phyloP scores from a whole-genome alignment of 2,113 vertebrate genomes.

The Aspiorhynchus laticeps region DNA sequence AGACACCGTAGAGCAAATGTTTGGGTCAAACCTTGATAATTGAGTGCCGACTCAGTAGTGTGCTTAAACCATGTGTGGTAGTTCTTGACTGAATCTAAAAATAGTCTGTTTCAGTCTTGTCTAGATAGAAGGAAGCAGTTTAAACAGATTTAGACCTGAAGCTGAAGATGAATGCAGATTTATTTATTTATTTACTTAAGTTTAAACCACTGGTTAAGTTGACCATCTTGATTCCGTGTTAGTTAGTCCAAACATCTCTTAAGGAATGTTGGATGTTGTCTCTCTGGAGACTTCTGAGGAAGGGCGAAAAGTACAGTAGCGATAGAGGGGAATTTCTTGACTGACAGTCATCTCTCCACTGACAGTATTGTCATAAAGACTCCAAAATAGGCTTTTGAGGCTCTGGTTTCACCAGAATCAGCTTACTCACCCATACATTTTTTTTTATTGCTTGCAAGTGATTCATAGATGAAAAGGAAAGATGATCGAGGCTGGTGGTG shows the following conservation, averaged over 20 bases:
- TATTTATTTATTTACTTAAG: background rate
- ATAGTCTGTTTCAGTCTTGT: too few species aligned
- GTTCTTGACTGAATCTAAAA: background rate
- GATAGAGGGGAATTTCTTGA: constrained; percentile 6
- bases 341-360: constrained; percentile 20
- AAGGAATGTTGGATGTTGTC: background rate
- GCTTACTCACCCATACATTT: constrained; percentile 69
- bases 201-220: background rate
- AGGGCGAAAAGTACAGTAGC: background rate
- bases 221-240: background rate
- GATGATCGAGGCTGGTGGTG: constrained; percentile 57
- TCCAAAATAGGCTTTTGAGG: constrained; percentile 61
- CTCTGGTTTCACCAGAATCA: constrained; percentile 64
- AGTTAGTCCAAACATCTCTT: background rate
- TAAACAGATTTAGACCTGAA: background rate
- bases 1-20: background rate
- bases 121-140: too few species aligned
- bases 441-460: constrained; percentile 71
- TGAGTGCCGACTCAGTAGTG: background rate
- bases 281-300: constrained; percentile 10
- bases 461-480: constrained; percentile 71
- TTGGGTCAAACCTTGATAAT: background rate
- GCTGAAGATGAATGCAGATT: background rate
- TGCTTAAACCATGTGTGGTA: constrained; percentile 1
- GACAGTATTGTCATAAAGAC: constrained; percentile 52